These are phyloP conservation scores for Trichonephila inaurata DNA, from an alignment of 1,140 invertebrate species.

Conservation along the genomic window DNA sequence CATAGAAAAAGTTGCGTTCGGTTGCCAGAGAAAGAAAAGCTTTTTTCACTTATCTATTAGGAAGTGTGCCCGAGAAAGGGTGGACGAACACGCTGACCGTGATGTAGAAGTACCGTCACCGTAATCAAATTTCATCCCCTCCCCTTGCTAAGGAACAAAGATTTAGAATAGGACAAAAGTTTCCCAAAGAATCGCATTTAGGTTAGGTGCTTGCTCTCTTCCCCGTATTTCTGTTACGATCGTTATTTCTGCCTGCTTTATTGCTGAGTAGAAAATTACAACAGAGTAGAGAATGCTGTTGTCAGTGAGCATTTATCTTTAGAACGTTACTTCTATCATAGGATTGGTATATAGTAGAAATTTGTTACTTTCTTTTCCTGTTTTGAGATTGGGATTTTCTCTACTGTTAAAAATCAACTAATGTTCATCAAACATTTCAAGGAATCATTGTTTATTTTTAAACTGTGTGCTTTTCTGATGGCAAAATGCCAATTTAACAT, in stretches of 20 bases:
- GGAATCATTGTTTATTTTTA: too few species aligned
- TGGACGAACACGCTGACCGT: not conserved
- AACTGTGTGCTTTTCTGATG: too few species aligned
- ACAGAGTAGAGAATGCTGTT: not conserved
- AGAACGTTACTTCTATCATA: too few species aligned
- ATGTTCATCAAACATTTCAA: too few species aligned
- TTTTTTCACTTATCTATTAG: not conserved
- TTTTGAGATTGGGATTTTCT: too few species aligned
- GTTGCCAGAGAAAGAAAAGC: not conserved
- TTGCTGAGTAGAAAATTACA: not conserved
- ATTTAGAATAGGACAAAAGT: conserved; percentile 11
- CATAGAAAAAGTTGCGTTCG: not conserved
- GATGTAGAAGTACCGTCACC: not conserved
- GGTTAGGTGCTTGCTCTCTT: not conserved
- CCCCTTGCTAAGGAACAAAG: not conserved
- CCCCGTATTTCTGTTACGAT: not conserved
- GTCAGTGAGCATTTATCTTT: too few species aligned
- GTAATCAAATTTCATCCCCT: conserved; percentile 1
- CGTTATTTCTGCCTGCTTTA: not conserved
- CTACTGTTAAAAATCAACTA: too few species aligned
- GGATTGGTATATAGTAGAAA: too few species aligned
- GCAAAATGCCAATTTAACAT: too few species aligned
- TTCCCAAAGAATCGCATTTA: conserved; percentile 12
- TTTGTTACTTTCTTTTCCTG: too few species aligned
- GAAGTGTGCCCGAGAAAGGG: not conserved